Evolutionary conservation across 2,797 vertebrate species (phyloP), one percentile per base, ranked within the genome.

Genomic region (Delichon dasypus): DNA sequence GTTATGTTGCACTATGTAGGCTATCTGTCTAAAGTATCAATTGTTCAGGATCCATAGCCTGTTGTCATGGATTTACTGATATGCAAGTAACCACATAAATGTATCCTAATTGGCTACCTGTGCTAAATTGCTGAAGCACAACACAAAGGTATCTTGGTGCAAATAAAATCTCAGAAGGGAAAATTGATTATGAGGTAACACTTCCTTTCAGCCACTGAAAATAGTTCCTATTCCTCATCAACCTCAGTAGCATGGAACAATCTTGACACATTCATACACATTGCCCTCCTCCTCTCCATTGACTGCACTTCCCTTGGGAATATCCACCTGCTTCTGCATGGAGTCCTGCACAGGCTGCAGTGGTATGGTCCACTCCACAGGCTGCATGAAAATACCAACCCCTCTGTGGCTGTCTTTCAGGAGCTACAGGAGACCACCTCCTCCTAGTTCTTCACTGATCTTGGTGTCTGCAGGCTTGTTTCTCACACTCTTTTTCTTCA

Each of bases 391-490:
- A 57, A 64, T 13, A 21, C 26, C 26, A 64, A 9, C 7, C 30
- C 12, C 7, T 29, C 21, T 0, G 0, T 2, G 29, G 3, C 0
- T 45, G 13, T 17, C 16, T 61, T 47, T 20, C n/a, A 70, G 25
- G 23, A 68, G 23, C n/a, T 76, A 16, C 55, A 30, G 16, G 6
- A 13, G 16, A 16, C 3, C 32, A 44, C 12, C 26, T 36, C 36
- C 61, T 77, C 29, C 29, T 54, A 2, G 0, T 12, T 30, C 29
- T 47, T 70, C n/a, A 21, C 29, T 54, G 55, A 30, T 26, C 13
- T 47, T 40, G 13, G 48, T 62, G 73, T 7, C 40, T 53, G 23
- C n/a, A 45, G 16, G 9, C 38, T 67, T 27, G 23, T 25, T 61
- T n/a, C 40, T 61, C 48, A 7, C 22, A 9, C 6, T 25, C 48